These are phyloP conservation scores for Apis dorsata DNA, from an alignment of 1,140 invertebrate genomes.

Conservation along the genomic window DNA sequence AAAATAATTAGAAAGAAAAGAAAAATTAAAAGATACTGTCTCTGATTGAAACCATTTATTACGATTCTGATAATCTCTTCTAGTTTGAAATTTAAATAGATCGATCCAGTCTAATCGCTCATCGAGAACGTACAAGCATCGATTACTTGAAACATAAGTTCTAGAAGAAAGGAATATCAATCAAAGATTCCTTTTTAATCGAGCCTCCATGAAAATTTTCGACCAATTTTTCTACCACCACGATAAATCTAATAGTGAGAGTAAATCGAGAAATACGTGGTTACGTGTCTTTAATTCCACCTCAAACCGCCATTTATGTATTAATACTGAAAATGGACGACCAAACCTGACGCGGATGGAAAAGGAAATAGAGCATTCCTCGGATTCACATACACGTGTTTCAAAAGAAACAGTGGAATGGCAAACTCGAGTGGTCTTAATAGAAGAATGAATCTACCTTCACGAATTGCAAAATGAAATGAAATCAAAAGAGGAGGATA, in stretches of 20 bases:
- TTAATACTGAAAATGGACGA: background rate
- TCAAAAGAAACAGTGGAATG: background rate
- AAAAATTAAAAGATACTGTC: too few species aligned
- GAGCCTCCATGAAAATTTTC: background rate
- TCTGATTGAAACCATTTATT: background rate
- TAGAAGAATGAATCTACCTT: background rate
- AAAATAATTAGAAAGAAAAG: too few species aligned
- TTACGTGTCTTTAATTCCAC: background rate
- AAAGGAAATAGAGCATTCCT: background rate
- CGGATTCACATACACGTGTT: background rate
- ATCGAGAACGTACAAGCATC: background rate
- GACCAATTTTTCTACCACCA: background rate
- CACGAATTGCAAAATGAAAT: background rate
- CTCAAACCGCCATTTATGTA: background rate
- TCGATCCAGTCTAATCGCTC: background rate
- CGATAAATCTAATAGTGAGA: background rate
- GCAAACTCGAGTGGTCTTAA: background rate
- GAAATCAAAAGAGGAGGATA: background rate
- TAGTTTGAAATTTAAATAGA: background rate
- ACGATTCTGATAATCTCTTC: background rate
- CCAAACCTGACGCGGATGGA: background rate
- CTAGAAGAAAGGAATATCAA: constrained; percentile 6
- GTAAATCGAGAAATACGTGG: background rate
- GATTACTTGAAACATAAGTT: background rate
- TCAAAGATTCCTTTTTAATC: background rate